phyloP scores from a whole-genome alignment of 2,888 invertebrate genomes.

The Dryadula phaetusa region DNA sequence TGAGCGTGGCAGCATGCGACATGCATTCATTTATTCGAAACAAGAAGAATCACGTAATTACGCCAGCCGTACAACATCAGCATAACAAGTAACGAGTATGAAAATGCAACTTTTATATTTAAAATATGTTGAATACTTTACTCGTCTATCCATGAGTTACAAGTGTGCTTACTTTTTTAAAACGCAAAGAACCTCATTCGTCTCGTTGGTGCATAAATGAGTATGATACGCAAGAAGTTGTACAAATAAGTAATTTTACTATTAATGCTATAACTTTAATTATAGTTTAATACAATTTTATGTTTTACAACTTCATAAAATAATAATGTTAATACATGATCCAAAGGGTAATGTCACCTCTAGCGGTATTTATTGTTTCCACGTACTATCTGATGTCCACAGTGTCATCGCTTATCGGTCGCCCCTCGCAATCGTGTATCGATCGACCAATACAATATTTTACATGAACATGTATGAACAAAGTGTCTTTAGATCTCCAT shows the following conservation, averaged over 20 bases:
- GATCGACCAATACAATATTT: slow-evolving; percentile 53
- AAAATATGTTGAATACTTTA: slow-evolving; percentile 11
- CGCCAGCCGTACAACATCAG: slow-evolving; percentile 5
- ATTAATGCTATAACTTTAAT: too few relatives aligned
- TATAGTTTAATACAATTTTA: too few relatives aligned
- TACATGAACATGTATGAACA: neutral
- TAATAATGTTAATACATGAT: neutral
- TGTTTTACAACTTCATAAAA: neutral
- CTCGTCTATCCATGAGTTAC: slow-evolving; percentile 4
- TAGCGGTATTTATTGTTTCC: slow-evolving; percentile 30
- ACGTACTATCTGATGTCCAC: slow-evolving; percentile 47
- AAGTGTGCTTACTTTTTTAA: slow-evolving; percentile 12
- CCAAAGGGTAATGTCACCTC: slow-evolving; percentile 1
- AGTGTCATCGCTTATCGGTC: slow-evolving; percentile 54
- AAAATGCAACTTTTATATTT: slow-evolving; percentile 16
- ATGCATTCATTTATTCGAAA: slow-evolving; percentile 25
- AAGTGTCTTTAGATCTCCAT: neutral
- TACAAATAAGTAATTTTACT: neutral
- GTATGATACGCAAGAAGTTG: neutral
- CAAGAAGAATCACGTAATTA: slow-evolving; percentile 25
- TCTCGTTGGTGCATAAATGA: neutral
- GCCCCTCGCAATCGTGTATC: slow-evolving; percentile 51
- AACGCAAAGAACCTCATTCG: neutral
- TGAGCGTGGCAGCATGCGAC: slow-evolving; percentile 20
- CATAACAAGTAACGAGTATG: slow-evolving; percentile 9